These are phyloP conservation scores for Dusona sp. DNA, from an alignment of 2,888 invertebrate genomes.

Conservation along the genomic window DNA sequence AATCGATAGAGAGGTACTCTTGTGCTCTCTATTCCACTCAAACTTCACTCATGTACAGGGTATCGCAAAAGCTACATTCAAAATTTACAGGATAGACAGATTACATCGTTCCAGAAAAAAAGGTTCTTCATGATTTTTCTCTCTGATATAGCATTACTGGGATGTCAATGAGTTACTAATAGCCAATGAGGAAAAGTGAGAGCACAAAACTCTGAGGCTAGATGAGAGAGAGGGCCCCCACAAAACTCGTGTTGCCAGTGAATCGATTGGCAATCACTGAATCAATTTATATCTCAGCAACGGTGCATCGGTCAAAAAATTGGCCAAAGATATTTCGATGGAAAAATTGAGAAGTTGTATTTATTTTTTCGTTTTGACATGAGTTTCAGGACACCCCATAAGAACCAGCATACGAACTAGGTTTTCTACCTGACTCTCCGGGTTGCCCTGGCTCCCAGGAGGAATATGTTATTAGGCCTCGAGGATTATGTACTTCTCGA, in stretches of 20 bases:
- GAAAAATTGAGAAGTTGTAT: not conserved
- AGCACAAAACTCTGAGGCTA: too few relatives aligned
- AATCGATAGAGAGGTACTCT: constrained; percentile 5
- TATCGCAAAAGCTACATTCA: not conserved
- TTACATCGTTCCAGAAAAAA: not conserved
- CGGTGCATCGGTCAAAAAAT: too few relatives aligned
- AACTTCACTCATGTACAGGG: constrained; percentile 13
- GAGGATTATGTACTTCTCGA: constrained; percentile 80
- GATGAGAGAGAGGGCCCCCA: too few relatives aligned
- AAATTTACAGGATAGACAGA: not conserved
- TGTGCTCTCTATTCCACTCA: constrained; percentile 44
- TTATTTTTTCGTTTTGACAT: not conserved
- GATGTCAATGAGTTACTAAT: not conserved
- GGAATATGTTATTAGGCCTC: constrained; percentile 81
- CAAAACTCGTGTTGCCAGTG: too few relatives aligned
- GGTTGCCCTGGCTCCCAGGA: constrained; percentile 71
- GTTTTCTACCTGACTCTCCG: constrained; percentile 61
- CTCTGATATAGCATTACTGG: not conserved
- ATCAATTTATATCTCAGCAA: too few relatives aligned
- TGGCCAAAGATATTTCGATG: not conserved
- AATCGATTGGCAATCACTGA: too few relatives aligned
- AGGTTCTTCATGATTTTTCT: not conserved
- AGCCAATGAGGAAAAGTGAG: not conserved
- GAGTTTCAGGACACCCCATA: constrained; percentile 1
- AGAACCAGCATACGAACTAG: not conserved